phyloP scores from a whole-genome alignment of 1,140 invertebrate species.

The Drosophila kohkoa region DNA sequence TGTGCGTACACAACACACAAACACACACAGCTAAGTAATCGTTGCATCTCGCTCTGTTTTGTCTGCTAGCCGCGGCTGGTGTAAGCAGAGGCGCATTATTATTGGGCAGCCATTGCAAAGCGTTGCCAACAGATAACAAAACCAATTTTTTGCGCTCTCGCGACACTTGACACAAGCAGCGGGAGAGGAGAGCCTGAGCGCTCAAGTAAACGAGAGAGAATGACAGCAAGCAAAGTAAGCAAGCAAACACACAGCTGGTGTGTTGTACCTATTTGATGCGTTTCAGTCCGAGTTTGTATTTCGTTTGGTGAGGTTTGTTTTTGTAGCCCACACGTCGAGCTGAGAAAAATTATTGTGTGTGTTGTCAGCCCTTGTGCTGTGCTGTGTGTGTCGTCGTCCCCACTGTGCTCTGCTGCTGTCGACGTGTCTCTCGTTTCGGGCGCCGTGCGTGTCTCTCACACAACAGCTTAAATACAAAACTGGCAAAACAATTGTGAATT shows the following conservation, averaged over 20 bases:
- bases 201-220: slow-evolving; percentile 27
- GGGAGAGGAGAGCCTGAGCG: slow-evolving; percentile 21
- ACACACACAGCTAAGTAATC: slow-evolving; percentile 24
- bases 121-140: slow-evolving; percentile 42
- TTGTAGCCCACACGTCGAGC: slow-evolving; percentile 35
- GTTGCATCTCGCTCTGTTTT: slow-evolving; percentile 55
- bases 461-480: slow-evolving; percentile 33
- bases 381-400: slow-evolving; percentile 18
- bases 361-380: slow-evolving; percentile 31
- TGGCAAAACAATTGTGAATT: slow-evolving; percentile 59
- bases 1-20: slow-evolving; percentile 23
- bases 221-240: slow-evolving; percentile 2
- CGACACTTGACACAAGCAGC: slow-evolving; percentile 56
- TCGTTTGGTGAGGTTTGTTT: slow-evolving; percentile 81
- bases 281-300: slow-evolving; percentile 84
- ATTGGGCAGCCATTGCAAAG: slow-evolving; percentile 40
- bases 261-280: slow-evolving; percentile 55
- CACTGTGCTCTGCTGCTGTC: slow-evolving; percentile 64
- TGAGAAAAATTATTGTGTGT: slow-evolving; percentile 29
- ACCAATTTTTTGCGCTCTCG: slow-evolving; percentile 30
- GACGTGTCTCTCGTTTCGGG: slow-evolving; percentile 67
- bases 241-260: slow-evolving; percentile 72
- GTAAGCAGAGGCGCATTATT: slow-evolving; percentile 46
- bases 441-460: slow-evolving; percentile 54
- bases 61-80: slow-evolving; percentile 17